phyloP scores from a whole-genome alignment of 64 coral and sea anemone genomes.

The Montipora foliosa region DNA sequence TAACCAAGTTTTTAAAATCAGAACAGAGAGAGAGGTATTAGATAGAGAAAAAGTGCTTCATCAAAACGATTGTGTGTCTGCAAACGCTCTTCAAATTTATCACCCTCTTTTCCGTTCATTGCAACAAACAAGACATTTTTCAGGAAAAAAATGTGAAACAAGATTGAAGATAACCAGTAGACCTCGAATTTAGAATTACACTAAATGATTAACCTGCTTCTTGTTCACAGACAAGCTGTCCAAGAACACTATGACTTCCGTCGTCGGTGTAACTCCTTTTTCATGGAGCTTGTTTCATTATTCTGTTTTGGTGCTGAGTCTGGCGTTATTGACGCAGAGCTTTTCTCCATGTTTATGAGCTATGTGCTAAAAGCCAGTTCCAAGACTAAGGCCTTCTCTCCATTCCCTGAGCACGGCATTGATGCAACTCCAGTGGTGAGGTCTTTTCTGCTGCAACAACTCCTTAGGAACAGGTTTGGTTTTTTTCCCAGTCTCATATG shows the following conservation, averaged over 20 bases:
- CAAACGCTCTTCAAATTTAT: too few relatives aligned
- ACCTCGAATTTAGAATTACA: too few relatives aligned
- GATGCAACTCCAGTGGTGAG: slow-evolving; percentile 83
- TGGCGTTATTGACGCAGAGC: slow-evolving; percentile 34
- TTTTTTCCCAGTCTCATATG: neutral
- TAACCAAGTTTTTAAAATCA: too few relatives aligned
- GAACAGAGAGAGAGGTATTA: too few relatives aligned
- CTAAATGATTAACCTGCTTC: too few relatives aligned
- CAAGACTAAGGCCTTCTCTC: slow-evolving; percentile 76
- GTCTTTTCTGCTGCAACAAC: slow-evolving; percentile 85
- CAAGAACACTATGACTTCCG: slow-evolving; percentile 51
- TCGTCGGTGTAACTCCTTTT: slow-evolving; percentile 79
- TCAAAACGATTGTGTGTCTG: too few relatives aligned
- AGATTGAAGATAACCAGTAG: too few relatives aligned
- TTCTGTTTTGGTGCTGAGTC: slow-evolving; percentile 72
- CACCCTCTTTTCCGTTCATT: too few relatives aligned
- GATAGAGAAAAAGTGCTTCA: too few relatives aligned
- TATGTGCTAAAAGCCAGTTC: slow-evolving; percentile 59
- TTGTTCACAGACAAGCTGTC: slow-evolving; percentile 47
- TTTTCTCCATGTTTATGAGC: slow-evolving; percentile 72
- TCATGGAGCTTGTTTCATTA: slow-evolving; percentile 88
- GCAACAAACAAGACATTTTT: too few relatives aligned
- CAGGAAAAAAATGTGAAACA: too few relatives aligned
- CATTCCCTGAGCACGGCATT: slow-evolving; percentile 80
- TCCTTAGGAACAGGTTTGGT: slow-evolving; percentile 17